Conservation (phyloP, 2,113 vertebrate species). For the Sorex fumeus region DNA sequence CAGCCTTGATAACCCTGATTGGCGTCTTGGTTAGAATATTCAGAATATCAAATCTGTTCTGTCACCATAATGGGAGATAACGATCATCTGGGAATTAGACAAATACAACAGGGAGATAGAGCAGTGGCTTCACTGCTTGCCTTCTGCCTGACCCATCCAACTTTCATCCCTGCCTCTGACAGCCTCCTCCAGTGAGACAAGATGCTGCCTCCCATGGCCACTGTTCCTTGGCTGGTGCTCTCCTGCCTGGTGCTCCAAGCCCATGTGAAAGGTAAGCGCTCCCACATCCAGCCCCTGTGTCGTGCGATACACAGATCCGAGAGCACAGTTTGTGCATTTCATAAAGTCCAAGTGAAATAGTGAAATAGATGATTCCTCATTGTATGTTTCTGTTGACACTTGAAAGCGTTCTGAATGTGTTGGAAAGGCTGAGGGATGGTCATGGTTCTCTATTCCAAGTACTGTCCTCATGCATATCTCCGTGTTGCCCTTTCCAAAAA, state of each 20-base stretch:
- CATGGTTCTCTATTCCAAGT: too few relatives aligned
- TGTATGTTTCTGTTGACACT: too few relatives aligned
- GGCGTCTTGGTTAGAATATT: fast-evolving
- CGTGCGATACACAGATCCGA: too few relatives aligned
- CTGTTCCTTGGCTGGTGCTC: slow-evolving; percentile 1
- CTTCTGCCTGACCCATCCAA: background rate
- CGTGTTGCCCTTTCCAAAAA: too few relatives aligned
- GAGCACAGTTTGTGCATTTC: too few relatives aligned
- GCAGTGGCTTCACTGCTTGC: fast-evolving
- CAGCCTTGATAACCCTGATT: background rate
- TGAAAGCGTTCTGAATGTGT: too few relatives aligned
- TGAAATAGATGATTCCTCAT: too few relatives aligned
- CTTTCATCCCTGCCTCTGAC: background rate
- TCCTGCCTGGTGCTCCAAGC: slow-evolving; percentile 50
- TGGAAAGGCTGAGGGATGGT: too few relatives aligned
- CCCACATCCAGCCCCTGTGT: too few relatives aligned
- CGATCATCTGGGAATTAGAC: background rate
- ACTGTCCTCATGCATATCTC: too few relatives aligned
- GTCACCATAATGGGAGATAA: too few relatives aligned
- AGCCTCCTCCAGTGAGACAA: background rate
- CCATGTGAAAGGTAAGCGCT: slow-evolving; percentile 53
- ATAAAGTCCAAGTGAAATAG: too few relatives aligned
- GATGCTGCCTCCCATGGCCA: background rate
- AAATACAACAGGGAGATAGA: background rate
- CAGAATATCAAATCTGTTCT: background rate